Percentiles rank a stretch among this genome's conserved stretches.
Evolutionary conservation across 2,113 vertebrate genomes (phyloP).

Genomic region (Galbula dea): DNA sequence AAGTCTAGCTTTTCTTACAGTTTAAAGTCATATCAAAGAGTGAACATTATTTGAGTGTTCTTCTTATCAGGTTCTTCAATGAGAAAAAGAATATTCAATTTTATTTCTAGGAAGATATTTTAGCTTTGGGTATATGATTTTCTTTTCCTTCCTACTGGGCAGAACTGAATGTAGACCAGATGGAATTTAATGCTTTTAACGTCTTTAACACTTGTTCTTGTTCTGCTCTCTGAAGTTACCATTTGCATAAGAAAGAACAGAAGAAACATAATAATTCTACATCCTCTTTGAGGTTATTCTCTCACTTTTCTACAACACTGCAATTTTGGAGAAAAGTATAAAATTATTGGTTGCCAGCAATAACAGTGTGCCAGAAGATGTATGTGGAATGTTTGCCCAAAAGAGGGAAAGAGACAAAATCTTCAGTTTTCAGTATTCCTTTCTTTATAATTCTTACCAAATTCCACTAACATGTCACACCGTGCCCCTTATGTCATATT

Average conservation of each 20-base stretch:
- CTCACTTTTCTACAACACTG: background rate
- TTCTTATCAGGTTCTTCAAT: background rate
- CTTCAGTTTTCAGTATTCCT: background rate
- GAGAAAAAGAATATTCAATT: background rate
- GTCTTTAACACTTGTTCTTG: background rate
- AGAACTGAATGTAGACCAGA: background rate
- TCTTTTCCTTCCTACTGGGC: background rate
- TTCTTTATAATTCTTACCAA: background rate
- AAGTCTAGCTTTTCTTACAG: background rate
- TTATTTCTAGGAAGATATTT: background rate
- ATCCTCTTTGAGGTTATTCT: background rate
- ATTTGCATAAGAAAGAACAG: background rate
- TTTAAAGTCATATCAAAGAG: background rate
- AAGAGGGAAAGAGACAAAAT: background rate
- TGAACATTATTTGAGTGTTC: background rate
- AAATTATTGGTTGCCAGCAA: background rate
- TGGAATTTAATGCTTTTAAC: background rate
- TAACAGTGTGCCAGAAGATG: background rate
- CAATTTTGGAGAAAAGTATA: background rate
- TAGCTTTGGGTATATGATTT: background rate
- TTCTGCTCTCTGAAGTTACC: background rate
- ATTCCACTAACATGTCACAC: background rate
- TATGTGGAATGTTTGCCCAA: background rate
- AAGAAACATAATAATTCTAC: background rate
- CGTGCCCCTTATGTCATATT: background rate